Evolutionary conservation across 2,888 invertebrate species (phyloP).

Genomic region (Hylaea fasciaria): DNA sequence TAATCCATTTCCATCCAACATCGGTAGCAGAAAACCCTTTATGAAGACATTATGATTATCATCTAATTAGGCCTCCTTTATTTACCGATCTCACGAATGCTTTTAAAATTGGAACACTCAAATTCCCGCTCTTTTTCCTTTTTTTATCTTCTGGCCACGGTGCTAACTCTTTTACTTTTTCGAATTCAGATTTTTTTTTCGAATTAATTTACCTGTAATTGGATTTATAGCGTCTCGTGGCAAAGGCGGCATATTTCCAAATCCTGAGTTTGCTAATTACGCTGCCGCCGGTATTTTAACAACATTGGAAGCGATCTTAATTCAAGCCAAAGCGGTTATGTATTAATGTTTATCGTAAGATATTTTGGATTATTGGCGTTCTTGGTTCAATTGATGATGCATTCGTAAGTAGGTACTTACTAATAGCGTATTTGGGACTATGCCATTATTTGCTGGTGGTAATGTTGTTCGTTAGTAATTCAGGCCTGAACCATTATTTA

Average conservation of each 20-base stretch:
- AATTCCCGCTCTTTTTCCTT: conserved; percentile 47
- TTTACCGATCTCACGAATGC: conserved; percentile 42
- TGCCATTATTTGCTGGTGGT: no score
- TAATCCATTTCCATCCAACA: conserved; percentile 12
- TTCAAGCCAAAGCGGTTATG: conserved; percentile 55
- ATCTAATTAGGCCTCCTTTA: conserved; percentile 46
- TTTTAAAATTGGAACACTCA: conserved; percentile 45
- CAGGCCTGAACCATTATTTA: no score
- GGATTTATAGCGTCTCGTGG: conserved; percentile 67
- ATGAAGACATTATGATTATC: conserved; percentile 42
- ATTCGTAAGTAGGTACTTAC: neutral
- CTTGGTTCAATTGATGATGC: conserved; percentile 13
- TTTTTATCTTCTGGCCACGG: conserved; percentile 13
- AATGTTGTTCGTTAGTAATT: no score
- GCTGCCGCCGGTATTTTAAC: conserved; percentile 64
- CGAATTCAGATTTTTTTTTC: conserved; percentile 52
- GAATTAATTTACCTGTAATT: conserved; percentile 77
- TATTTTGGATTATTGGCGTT: conserved; percentile 56
- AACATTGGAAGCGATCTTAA: conserved; percentile 69
- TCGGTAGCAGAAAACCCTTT: conserved; percentile 33
- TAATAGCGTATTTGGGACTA: no score
- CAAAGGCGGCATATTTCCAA: conserved; percentile 58
- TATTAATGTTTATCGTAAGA: conserved; percentile 47
- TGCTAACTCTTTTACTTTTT: conserved; percentile 47
- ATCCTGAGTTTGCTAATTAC: conserved; percentile 71